Evolutionary conservation across 1,140 invertebrate genomes (phyloP).

Genomic region (Anoplophora glabripennis): DNA sequence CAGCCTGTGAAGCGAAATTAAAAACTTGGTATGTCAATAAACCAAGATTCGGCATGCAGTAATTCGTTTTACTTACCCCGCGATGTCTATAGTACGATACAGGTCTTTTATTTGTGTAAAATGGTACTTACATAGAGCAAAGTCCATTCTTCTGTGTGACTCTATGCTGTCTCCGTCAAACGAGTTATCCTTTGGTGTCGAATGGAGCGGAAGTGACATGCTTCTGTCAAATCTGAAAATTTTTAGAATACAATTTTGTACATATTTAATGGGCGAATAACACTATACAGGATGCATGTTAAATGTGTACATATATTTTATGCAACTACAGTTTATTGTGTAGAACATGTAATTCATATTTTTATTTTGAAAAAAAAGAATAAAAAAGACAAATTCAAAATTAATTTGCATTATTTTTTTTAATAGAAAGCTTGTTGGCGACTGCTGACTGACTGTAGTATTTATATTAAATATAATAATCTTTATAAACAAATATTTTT

Average conservation of each 20-base stretch:
- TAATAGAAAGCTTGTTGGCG: too few species aligned
- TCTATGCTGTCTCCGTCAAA: slow-evolving; percentile 49
- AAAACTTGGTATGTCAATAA: slow-evolving; percentile 29
- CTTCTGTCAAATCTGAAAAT: slow-evolving; percentile 61
- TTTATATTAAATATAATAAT: too few species aligned
- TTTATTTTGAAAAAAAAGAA: too few species aligned
- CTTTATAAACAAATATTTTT: too few species aligned
- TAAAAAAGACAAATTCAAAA: too few species aligned
- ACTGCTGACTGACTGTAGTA: too few species aligned
- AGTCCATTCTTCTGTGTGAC: slow-evolving; percentile 60
- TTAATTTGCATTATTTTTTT: too few species aligned
- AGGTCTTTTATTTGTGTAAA: not conserved
- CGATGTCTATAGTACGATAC: not conserved
- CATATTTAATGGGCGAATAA: too few species aligned
- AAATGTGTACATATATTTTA: too few species aligned
- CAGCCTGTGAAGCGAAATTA: slow-evolving; percentile 14
- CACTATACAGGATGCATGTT: too few species aligned
- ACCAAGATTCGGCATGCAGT: slow-evolving; percentile 25
- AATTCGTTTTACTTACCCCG: slow-evolving; percentile 9
- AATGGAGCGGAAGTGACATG: slow-evolving; percentile 62
- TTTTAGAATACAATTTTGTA: not conserved
- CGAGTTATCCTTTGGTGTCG: slow-evolving; percentile 51
- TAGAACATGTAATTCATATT: too few species aligned
- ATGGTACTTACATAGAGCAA: slow-evolving; percentile 65
- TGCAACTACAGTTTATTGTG: too few species aligned